Conservation (phyloP, 1,140 invertebrate species). For the Caenorhabditis remanei region DNA sequence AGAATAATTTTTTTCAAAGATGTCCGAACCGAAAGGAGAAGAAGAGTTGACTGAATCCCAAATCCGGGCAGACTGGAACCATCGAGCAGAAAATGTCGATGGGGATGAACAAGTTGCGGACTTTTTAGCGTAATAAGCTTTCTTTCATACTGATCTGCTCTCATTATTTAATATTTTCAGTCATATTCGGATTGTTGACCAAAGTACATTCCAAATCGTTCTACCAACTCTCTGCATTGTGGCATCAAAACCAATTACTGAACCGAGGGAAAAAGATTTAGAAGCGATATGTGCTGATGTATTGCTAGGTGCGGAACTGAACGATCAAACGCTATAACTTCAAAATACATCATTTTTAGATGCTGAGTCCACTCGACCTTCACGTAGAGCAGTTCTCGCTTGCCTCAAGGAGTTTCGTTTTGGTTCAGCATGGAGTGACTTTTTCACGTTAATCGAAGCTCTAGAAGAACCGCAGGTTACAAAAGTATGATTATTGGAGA, state of each 20-base stretch:
- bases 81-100: slow-evolving; percentile 13
- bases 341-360: background rate
- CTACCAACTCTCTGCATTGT: slow-evolving; percentile 45
- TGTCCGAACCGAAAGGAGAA: background rate
- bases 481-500: background rate
- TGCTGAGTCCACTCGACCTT: slow-evolving; percentile 1
- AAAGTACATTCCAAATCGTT: slow-evolving; percentile 5
- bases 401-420: slow-evolving; percentile 33
- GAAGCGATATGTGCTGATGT: slow-evolving; percentile 25
- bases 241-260: background rate
- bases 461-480: slow-evolving; percentile 54
- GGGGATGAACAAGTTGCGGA: background rate
- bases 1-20: background rate
- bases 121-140: background rate
- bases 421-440: slow-evolving; percentile 17
- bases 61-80: background rate
- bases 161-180: background rate
- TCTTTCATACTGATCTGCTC: background rate
- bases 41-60: background rate
- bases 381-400: slow-evolving; percentile 24
- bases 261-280: background rate
- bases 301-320: background rate
- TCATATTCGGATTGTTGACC: background rate
- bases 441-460: slow-evolving; percentile 38
- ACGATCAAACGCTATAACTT: too few relatives aligned